Conservation (phyloP, 2,888 invertebrate species). For the Chorisops tibialis region DNA sequence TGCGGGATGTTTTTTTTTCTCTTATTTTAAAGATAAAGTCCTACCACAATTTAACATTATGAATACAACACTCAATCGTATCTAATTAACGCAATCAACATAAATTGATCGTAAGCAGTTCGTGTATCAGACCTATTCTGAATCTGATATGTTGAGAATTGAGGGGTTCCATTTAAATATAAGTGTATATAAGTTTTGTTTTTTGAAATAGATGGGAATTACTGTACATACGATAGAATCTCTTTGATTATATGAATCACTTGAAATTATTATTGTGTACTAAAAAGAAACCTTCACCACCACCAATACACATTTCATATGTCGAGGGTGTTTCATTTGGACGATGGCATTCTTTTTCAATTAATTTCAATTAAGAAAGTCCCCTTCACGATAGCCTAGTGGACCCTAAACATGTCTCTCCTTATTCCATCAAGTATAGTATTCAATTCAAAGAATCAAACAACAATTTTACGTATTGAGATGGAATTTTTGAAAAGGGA, state of each 20-base stretch:
- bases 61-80: constrained; percentile 13
- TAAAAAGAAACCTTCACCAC: no score
- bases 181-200: no score
- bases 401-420: neutral
- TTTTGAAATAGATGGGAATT: no score
- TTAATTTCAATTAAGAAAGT: constrained; percentile 21
- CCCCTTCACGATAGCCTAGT: neutral
- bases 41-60: constrained; percentile 15
- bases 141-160: constrained; percentile 13
- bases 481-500: no score
- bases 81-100: constrained; percentile 27
- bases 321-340: neutral
- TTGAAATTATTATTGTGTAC: neutral
- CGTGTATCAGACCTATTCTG: constrained; percentile 8
- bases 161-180: no score
- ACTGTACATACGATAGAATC: no score
- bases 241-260: constrained; percentile 11
- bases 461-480: no score
- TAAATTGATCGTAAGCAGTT: constrained; percentile 23
- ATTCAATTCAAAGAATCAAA: no score
- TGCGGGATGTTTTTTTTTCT: constrained; percentile 17
- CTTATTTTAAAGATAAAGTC: neutral
- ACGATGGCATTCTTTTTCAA: constrained; percentile 14
- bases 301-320: no score
- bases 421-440: neutral